Conservation (phyloP, 2,888 invertebrate species). For the Diarsia mendica region DNA sequence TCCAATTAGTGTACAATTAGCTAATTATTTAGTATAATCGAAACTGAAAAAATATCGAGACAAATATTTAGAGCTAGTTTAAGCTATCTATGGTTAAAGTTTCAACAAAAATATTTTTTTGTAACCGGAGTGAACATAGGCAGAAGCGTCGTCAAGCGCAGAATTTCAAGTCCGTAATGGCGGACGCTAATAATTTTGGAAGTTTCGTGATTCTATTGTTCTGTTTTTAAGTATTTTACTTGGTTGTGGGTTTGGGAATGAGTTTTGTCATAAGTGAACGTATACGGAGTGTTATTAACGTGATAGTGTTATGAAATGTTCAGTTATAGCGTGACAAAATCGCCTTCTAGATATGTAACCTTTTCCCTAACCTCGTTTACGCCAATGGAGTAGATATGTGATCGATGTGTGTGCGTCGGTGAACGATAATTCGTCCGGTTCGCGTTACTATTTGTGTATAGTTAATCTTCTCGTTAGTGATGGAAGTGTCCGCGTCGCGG, state of each 20-base stretch:
- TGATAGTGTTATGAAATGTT: constrained; percentile 89
- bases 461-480: constrained; percentile 86
- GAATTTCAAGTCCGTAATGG: constrained; percentile 90
- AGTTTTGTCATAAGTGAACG: constrained; percentile 82
- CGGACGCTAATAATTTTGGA: constrained; percentile 90
- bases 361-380: constrained; percentile 95
- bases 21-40: constrained; percentile 49
- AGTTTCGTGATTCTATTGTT: constrained; percentile 90
- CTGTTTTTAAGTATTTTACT: constrained; percentile 84
- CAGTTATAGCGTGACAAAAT: constrained; percentile 89
- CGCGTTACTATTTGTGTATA: constrained; percentile 86
- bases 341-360: constrained; percentile 91
- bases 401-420: constrained; percentile 93
- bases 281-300: constrained; percentile 82
- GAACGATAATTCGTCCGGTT: constrained; percentile 91
- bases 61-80: constrained; percentile 46
- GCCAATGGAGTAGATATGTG: constrained; percentile 94
- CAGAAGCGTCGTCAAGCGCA: constrained; percentile 89
- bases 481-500: constrained; percentile 90
- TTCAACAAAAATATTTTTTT: constrained; percentile 79
- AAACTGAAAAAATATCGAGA: constrained; percentile 49
- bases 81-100: constrained; percentile 52
- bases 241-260: constrained; percentile 81
- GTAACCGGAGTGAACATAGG: constrained; percentile 88
- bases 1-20: constrained; percentile 62